A percentile compares a stretch with the other conserved stretches of the same genome.
These are phyloP conservation scores for Drosophila nannoptera DNA, from an alignment of 1,140 invertebrate genomes.

Conservation along the genomic window DNA sequence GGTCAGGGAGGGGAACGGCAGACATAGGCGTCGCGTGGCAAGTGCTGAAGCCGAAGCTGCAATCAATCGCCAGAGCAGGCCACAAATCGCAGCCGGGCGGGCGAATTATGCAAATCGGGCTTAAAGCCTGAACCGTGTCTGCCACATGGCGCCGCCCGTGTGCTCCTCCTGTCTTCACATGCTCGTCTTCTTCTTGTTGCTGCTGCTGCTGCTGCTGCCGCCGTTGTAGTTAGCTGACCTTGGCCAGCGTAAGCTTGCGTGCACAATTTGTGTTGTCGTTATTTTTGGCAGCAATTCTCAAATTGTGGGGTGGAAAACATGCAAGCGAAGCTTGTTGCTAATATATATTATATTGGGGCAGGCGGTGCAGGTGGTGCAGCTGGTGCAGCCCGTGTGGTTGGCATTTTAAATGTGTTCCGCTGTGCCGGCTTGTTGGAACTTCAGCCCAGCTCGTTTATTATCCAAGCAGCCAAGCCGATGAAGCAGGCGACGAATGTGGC, in stretches of 20 bases:
- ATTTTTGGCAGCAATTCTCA: constrained; percentile 62
- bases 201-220: neutral
- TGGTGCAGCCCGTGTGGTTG: constrained; percentile 1
- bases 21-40: constrained; percentile 19
- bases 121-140: constrained; percentile 22
- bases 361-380: neutral
- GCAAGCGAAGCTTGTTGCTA: constrained; percentile 65
- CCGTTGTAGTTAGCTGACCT: constrained; percentile 32
- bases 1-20: neutral
- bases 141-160: neutral
- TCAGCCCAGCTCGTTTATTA: constrained; percentile 55
- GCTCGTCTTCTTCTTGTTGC: neutral
- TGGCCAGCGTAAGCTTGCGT: constrained; percentile 50
- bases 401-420: constrained; percentile 65
- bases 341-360: constrained; percentile 42
- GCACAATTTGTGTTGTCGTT: constrained; percentile 58
- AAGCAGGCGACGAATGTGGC: neutral
- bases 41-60: constrained; percentile 20
- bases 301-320: constrained; percentile 47
- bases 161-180: neutral
- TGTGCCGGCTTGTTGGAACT: constrained; percentile 52
- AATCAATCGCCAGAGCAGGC: constrained; percentile 39
- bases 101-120: constrained; percentile 40
- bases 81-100: constrained; percentile 27
- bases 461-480: constrained; percentile 29